phyloP scores from a whole-genome alignment of 2,797 vertebrate genomes.

The Pipistrellus kuhlii region DNA sequence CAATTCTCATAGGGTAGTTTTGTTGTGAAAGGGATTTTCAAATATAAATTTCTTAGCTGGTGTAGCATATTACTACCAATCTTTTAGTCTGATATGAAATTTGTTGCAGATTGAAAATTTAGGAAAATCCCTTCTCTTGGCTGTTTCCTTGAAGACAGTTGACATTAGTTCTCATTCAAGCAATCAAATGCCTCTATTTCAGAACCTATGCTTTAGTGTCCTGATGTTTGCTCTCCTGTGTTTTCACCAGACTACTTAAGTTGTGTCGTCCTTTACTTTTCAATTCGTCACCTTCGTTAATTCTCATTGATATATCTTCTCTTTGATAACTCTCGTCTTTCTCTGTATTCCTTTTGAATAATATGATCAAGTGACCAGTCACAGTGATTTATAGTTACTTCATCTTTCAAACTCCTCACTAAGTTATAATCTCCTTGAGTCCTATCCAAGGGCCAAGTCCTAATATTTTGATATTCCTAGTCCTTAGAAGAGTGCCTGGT shows the following conservation, averaged over 20 bases:
- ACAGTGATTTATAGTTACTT: not conserved
- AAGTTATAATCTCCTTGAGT: not conserved
- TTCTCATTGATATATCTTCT: not conserved
- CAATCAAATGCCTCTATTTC: not conserved
- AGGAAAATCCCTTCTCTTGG: not conserved
- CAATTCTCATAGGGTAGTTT: constrained; percentile 9
- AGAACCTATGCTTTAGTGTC: not conserved
- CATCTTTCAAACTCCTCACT: not conserved
- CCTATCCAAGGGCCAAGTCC: not conserved
- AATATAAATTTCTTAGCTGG: constrained; percentile 37
- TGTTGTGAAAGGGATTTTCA: constrained; percentile 44
- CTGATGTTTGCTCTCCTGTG: not conserved
- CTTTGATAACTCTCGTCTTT: not conserved
- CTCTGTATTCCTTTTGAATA: not conserved
- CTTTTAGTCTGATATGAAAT: constrained; percentile 35
- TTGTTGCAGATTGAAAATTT: not conserved
- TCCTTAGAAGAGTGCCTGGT: not conserved
- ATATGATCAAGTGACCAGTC: not conserved
- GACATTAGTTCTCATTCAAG: not conserved
- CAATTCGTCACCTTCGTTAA: not conserved
- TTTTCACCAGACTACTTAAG: not conserved
- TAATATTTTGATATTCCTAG: not conserved
- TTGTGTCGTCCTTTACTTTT: constrained; percentile 10
- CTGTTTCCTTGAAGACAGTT: not conserved
- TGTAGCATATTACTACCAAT: not conserved